Evolutionary conservation across 2,888 invertebrate species (phyloP).

Genomic region (Caenorhabditis zanzibari): DNA sequence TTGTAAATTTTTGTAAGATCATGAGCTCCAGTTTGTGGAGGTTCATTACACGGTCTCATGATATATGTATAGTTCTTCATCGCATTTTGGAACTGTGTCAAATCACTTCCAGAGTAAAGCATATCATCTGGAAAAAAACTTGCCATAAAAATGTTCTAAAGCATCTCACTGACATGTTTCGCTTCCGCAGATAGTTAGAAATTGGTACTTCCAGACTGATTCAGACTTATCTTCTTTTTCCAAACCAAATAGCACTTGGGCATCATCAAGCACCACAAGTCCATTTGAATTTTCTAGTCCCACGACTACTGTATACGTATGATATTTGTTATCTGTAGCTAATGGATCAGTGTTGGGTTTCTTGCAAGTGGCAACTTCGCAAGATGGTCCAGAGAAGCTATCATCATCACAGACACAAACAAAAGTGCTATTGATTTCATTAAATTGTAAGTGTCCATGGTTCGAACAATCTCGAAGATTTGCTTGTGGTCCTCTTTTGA

Average conservation of each 20-base stretch:
- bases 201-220: conserved; percentile 59
- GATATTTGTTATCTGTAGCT: conserved; percentile 40
- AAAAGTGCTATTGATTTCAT: background rate
- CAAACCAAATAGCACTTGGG: conserved; percentile 2
- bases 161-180: conserved; percentile 27
- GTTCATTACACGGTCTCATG: conserved; percentile 8
- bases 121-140: conserved; percentile 21
- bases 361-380: conserved; percentile 18
- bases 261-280: background rate
- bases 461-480: conserved; percentile 45
- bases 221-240: no score
- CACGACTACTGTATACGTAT: conserved; percentile 49
- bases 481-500: conserved; percentile 42
- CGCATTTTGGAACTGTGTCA: background rate
- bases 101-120: conserved; percentile 51
- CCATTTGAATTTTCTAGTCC: conserved; percentile 2
- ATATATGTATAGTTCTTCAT: background rate
- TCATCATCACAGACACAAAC: no score
- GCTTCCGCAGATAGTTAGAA: conserved; percentile 42
- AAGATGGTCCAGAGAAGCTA: background rate
- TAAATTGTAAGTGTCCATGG: conserved; percentile 22
- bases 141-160: background rate
- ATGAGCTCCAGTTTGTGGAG: background rate
- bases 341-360: conserved; percentile 32
- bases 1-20: conserved; percentile 46